Conservation (phyloP, 1,140 invertebrate species). For the Belonocnema kinseyi region DNA sequence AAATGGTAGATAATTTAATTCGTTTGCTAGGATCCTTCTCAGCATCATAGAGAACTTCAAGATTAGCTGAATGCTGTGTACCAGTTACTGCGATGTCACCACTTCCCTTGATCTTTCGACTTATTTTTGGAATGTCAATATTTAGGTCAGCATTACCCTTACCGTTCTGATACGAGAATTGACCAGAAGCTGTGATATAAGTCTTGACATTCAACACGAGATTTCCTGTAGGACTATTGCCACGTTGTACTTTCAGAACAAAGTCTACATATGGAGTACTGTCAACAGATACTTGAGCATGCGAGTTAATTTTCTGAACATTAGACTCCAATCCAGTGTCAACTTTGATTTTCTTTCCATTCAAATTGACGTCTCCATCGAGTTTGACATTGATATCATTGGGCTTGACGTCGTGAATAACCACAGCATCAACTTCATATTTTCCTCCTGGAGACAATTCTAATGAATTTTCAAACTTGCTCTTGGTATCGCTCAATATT, state of each 20-base stretch:
- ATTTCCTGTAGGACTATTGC: conserved; percentile 62
- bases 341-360: conserved; percentile 77
- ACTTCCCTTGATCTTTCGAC: conserved; percentile 79
- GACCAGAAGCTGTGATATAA: conserved; percentile 65
- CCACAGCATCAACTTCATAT: conserved; percentile 78
- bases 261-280: conserved; percentile 77
- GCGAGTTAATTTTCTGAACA: conserved; percentile 74
- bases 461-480: conserved; percentile 79
- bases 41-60: conserved; percentile 81
- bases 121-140: conserved; percentile 71
- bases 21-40: conserved; percentile 82
- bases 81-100: conserved; percentile 78
- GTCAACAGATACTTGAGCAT: conserved; percentile 73
- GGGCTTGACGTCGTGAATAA: conserved; percentile 75
- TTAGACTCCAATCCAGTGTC: conserved; percentile 75
- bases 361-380: conserved; percentile 73
- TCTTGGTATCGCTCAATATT: conserved; percentile 76
- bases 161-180: conserved; percentile 64
- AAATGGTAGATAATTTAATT: conserved; percentile 79
- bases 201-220: conserved; percentile 66
- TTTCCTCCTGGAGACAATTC: conserved; percentile 79
- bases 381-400: conserved; percentile 77
- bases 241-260: conserved; percentile 69
- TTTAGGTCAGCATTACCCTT: conserved; percentile 71
- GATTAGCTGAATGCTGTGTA: conserved; percentile 76